Evolutionary conservation across 2,113 vertebrate species (phyloP).

Genomic region (Macrotis lagotis): DNA sequence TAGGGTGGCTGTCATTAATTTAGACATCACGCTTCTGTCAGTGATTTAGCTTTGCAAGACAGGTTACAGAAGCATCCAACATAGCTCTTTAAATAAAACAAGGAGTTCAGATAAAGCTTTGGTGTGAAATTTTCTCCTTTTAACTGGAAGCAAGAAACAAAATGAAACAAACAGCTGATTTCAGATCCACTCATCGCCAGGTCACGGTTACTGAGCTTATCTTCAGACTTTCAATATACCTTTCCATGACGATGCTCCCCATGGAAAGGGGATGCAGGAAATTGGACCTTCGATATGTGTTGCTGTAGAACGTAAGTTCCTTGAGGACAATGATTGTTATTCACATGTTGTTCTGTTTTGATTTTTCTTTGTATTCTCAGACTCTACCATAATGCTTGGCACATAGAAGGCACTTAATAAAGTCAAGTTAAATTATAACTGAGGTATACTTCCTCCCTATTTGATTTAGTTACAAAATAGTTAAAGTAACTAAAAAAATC

Average conservation of each 20-base stretch:
- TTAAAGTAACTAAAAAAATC: not conserved
- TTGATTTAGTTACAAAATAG: not conserved
- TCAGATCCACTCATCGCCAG: constrained; percentile 43
- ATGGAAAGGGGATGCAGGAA: constrained; percentile 1
- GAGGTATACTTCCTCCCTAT: not conserved
- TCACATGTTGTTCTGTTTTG: not conserved
- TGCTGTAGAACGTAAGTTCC: not conserved
- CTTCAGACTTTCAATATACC: constrained; percentile 1
- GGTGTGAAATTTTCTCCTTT: constrained; percentile 52
- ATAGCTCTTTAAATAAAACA: constrained; percentile 72
- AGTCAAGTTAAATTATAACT: not conserved
- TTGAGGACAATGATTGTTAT: not conserved
- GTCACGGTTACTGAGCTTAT: constrained; percentile 6
- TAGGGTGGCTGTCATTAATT: constrained; percentile 76
- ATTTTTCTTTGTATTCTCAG: not conserved
- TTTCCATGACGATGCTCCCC: not conserved
- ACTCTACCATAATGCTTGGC: not conserved
- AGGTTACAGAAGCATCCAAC: constrained; percentile 60
- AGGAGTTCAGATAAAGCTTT: constrained; percentile 61
- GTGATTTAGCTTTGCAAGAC: constrained; percentile 63
- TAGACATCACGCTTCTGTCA: constrained; percentile 75
- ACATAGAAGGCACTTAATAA: not conserved
- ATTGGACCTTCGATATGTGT: not conserved
- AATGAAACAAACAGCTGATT: constrained; percentile 15
- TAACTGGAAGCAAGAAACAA: constrained; percentile 42